Evolutionary conservation across 2,888 invertebrate species (phyloP).

Genomic region (Andrena trimmerana): DNA sequence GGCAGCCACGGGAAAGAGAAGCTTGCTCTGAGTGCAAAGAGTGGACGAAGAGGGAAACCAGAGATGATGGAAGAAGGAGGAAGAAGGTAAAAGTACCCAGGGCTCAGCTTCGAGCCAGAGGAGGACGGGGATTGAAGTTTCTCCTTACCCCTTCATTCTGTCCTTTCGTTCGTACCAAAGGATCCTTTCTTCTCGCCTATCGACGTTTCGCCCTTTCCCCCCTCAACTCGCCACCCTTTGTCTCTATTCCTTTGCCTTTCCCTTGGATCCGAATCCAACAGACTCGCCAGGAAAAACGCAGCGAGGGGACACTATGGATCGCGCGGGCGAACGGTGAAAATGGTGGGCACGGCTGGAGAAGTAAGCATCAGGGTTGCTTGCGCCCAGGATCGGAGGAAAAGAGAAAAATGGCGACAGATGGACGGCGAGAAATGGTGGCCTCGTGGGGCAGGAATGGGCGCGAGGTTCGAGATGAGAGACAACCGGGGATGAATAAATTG

Average conservation of each 20-base stretch:
- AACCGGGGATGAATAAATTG: constrained; percentile 34
- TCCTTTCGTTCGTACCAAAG: constrained; percentile 13
- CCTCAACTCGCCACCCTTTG: constrained; percentile 32
- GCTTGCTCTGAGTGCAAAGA: neutral
- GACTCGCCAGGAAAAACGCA: constrained; percentile 35
- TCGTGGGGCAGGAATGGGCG: constrained; percentile 22
- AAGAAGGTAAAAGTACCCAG: constrained; percentile 30
- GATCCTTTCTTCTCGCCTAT: constrained; percentile 36
- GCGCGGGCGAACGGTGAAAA: constrained; percentile 18
- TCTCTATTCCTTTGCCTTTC: constrained; percentile 13
- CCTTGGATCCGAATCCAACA: constrained; percentile 27
- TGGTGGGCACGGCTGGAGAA: neutral
- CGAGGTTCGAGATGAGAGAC: constrained; percentile 17
- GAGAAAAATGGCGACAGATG: constrained; percentile 41
- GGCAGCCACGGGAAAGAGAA: constrained; percentile 7
- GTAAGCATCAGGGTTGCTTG: constrained; percentile 4
- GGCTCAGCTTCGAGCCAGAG: constrained; percentile 42
- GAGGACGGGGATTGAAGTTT: constrained; percentile 54
- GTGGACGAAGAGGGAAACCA: constrained; percentile 13
- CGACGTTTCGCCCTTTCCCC: constrained; percentile 6
- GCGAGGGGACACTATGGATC: constrained; percentile 19
- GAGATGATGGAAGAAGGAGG: constrained; percentile 8
- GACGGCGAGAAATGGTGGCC: constrained; percentile 46
- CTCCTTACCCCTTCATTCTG: constrained; percentile 34
- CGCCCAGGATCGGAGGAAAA: neutral